phyloP scores from a whole-genome alignment of 2,113 vertebrate genomes.

The Hypocryptadius cinnamomeus region DNA sequence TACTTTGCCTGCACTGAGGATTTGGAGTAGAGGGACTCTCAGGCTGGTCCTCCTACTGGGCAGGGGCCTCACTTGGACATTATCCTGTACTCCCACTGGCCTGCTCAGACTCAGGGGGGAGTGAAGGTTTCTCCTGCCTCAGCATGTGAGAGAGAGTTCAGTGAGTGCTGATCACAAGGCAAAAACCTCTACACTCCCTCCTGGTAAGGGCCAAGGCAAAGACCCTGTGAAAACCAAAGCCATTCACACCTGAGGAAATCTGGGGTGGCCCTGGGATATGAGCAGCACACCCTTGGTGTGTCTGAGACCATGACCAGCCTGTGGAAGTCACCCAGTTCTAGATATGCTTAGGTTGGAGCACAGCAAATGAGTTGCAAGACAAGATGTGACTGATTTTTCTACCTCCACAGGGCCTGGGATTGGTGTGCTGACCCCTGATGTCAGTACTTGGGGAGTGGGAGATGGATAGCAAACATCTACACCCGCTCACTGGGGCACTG shows the following conservation, averaged over 20 bases:
- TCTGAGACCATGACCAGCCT: neutral
- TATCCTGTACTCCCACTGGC: neutral
- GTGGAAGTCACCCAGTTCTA: neutral
- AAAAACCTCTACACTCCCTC: neutral
- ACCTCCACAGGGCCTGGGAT: conserved; percentile 75
- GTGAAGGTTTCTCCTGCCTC: neutral
- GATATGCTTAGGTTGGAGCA: neutral
- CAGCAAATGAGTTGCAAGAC: neutral
- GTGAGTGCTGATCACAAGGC: neutral
- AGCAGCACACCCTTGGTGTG: neutral
- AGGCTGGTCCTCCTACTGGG: neutral
- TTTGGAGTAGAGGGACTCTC: neutral
- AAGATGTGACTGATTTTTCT: neutral
- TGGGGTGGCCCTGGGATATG: neutral
- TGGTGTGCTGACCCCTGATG: conserved; percentile 81
- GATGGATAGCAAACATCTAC: conserved; percentile 84
- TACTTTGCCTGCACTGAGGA: neutral
- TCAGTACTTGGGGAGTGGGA: conserved; percentile 81
- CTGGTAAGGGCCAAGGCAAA: neutral
- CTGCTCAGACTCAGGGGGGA: neutral
- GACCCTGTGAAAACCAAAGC: neutral
- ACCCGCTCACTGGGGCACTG: conserved; percentile 78
- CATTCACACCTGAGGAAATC: neutral
- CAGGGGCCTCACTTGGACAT: neutral
- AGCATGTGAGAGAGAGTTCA: neutral